These are phyloP conservation scores for Ceramica pisi DNA, from an alignment of 2,888 invertebrate genomes.

Conservation along the genomic window DNA sequence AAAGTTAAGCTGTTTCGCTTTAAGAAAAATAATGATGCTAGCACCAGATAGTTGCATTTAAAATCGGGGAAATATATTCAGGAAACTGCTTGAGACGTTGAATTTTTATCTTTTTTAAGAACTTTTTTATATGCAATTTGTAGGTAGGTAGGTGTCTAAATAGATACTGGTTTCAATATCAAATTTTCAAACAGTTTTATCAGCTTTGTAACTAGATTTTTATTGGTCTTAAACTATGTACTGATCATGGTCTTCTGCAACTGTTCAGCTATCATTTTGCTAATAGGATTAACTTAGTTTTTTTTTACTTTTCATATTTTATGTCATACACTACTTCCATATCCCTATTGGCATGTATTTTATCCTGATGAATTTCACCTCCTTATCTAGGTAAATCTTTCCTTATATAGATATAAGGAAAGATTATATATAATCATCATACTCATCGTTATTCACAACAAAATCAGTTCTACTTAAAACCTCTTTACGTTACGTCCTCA, in stretches of 20 bases:
- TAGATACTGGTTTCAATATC: constrained; percentile 24
- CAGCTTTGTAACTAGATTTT: constrained; percentile 21
- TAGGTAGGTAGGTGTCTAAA: constrained; percentile 5
- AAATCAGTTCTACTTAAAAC: constrained; percentile 13
- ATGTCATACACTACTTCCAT: too few species aligned
- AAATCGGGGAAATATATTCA: constrained; percentile 49
- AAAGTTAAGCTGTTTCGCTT: constrained; percentile 75
- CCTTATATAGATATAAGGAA: too few species aligned
- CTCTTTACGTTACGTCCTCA: constrained; percentile 15
- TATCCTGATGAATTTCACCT: too few species aligned
- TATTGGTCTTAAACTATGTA: constrained; percentile 15
- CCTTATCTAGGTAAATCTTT: too few species aligned
- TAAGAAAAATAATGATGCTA: constrained; percentile 70
- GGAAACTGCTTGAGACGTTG: constrained; percentile 28
- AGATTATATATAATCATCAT: too few species aligned
- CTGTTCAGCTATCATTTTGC: neutral
- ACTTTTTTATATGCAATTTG: constrained; percentile 13
- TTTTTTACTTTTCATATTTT: too few species aligned
- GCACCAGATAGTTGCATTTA: constrained; percentile 64
- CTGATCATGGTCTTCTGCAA: neutral
- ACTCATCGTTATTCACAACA: neutral
- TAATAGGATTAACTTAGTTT: too few species aligned
- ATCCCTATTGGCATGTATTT: too few species aligned
- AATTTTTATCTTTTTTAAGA: constrained; percentile 4
- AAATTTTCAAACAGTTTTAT: constrained; percentile 28